Evolutionary conservation across 2,113 vertebrate species (phyloP).

Genomic region (Mola mola): DNA sequence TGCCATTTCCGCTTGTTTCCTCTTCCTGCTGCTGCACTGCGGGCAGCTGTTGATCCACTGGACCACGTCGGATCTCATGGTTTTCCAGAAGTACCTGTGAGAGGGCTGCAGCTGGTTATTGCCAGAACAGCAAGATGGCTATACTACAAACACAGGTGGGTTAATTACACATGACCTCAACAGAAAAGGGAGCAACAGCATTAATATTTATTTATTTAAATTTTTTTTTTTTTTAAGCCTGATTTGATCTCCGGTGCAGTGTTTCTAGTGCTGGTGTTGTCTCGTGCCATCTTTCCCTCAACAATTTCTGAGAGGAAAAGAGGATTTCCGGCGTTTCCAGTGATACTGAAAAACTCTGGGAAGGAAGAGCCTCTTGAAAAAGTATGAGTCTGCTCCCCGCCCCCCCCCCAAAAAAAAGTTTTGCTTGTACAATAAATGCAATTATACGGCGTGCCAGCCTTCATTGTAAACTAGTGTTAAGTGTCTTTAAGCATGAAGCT

Average conservation of each 20-base stretch:
- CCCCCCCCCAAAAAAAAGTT: constrained; percentile 10
- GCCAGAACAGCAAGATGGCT: too few species aligned
- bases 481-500: constrained; percentile 39
- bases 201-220: too few species aligned
- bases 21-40: constrained; percentile 53
- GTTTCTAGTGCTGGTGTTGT: background rate
- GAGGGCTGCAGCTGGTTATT: background rate
- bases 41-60: constrained; percentile 71
- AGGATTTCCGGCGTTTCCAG: too few species aligned
- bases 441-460: constrained; percentile 38
- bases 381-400: background rate
- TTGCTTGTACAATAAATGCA: constrained; percentile 30
- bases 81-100: constrained; percentile 72
- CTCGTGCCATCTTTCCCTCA: background rate
- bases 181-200: too few species aligned
- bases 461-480: constrained; percentile 35
- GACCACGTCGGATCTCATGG: constrained; percentile 66
- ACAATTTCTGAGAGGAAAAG: background rate
- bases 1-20: background rate
- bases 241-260: background rate
- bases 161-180: too few species aligned
- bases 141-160: too few species aligned
- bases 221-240: background rate
- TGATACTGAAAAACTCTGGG: too few species aligned
- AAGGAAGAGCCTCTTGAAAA: background rate